phyloP scores from a whole-genome alignment of 2,888 invertebrate species.

The Scaptomyza flava region DNA sequence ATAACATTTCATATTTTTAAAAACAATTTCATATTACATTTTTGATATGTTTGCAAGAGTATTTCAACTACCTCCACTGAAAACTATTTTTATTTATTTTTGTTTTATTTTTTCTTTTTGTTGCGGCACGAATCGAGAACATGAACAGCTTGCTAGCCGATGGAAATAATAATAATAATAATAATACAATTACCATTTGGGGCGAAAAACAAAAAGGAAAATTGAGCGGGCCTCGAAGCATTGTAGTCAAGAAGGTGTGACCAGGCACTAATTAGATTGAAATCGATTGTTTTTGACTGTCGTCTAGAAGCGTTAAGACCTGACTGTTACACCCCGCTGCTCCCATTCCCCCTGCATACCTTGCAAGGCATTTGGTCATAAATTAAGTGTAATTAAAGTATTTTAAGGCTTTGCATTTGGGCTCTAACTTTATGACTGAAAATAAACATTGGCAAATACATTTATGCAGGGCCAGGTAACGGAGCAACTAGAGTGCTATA shows the following conservation, averaged over 20 bases:
- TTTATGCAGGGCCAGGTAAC: constrained; percentile 32
- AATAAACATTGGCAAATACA: constrained; percentile 65
- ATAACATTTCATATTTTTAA: too few relatives aligned
- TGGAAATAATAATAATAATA: constrained; percentile 49
- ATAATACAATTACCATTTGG: constrained; percentile 53
- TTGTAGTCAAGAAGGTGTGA: constrained; percentile 48
- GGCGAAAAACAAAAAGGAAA: constrained; percentile 16
- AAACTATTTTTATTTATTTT: not conserved
- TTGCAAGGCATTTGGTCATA: constrained; percentile 52
- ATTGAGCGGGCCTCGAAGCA: constrained; percentile 34
- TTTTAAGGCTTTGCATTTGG: constrained; percentile 62
- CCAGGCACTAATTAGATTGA: constrained; percentile 60
- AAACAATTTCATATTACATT: too few relatives aligned
- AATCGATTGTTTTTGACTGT: constrained; percentile 34
- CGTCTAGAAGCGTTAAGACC: constrained; percentile 10
- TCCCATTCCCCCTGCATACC: not conserved
- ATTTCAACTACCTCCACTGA: not conserved
- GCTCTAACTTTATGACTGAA: constrained; percentile 59
- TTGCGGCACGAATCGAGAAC: constrained; percentile 31
- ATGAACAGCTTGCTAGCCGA: constrained; percentile 20
- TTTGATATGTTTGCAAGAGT: not conserved
- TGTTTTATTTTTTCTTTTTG: constrained; percentile 4
- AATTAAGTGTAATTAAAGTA: constrained; percentile 75
- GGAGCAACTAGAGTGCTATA: constrained; percentile 39
- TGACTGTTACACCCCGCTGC: not conserved